Percentiles rank a stretch among this genome's conserved stretches.
These are phyloP conservation scores for Phragmatobia fuliginosa DNA, from an alignment of 2,888 invertebrate species.

Conservation along the genomic window DNA sequence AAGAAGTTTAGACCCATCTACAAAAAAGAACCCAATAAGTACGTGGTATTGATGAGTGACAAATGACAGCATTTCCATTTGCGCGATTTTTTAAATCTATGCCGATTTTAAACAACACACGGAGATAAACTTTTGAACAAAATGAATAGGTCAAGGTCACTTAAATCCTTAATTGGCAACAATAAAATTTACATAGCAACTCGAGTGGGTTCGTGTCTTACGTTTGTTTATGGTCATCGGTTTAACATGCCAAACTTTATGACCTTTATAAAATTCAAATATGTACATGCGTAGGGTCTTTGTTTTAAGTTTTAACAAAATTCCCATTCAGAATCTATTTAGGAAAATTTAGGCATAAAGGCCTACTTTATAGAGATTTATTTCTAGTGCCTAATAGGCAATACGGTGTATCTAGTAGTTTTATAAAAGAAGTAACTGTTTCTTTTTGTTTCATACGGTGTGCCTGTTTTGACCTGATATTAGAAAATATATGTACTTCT, in stretches of 20 bases:
- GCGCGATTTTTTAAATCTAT: slow-evolving; percentile 5
- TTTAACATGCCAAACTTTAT: slow-evolving; percentile 8
- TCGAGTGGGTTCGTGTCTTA: slow-evolving; percentile 20
- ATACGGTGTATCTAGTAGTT: background rate
- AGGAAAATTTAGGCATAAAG: background rate
- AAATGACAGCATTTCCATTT: background rate
- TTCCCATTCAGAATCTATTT: background rate
- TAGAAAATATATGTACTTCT: too few species aligned
- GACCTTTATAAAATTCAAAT: slow-evolving; percentile 1
- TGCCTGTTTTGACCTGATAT: too few species aligned
- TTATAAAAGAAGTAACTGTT: too few species aligned
- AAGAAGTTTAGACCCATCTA: too few species aligned
- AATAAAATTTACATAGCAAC: slow-evolving; percentile 22
- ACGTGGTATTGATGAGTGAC: background rate
- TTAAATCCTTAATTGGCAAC: slow-evolving; percentile 21
- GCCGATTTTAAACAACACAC: slow-evolving; percentile 9
- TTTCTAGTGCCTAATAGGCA: background rate
- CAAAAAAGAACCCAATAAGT: background rate
- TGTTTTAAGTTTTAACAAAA: background rate
- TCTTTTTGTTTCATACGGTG: too few species aligned
- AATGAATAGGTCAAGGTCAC: slow-evolving; percentile 34
- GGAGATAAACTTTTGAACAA: slow-evolving; percentile 5
- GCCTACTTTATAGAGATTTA: background rate
- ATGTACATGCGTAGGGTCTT: background rate
- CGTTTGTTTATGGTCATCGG: slow-evolving; percentile 15